Conservation (phyloP, 2,888 invertebrate species). For the Nomada fabriciana region DNA sequence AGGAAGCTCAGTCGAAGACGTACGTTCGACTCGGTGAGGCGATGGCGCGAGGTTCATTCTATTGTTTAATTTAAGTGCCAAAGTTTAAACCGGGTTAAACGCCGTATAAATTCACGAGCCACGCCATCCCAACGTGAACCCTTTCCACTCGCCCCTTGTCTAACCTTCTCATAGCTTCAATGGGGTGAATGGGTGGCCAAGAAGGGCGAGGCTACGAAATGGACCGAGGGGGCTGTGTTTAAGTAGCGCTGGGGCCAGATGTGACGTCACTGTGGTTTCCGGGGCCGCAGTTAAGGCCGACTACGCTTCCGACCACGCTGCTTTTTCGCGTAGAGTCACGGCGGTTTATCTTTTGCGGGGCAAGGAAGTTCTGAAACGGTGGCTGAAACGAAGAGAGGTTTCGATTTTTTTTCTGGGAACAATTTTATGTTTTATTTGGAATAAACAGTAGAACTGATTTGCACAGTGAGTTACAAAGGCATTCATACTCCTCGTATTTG, state of each 20-base stretch:
- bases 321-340: constrained; percentile 29
- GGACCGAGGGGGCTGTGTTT: constrained; percentile 54
- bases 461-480: no score
- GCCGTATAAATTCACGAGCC: constrained; percentile 79
- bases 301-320: constrained; percentile 9
- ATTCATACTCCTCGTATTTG: no score
- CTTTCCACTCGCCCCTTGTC: background rate
- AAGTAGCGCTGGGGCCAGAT: constrained; percentile 67
- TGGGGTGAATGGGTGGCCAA: constrained; percentile 8
- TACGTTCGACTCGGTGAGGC: constrained; percentile 74
- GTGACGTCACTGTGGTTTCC: constrained; percentile 70
- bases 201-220: constrained; percentile 41
- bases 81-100: constrained; percentile 82
- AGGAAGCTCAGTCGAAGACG: constrained; percentile 71
- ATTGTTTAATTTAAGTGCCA: constrained; percentile 83
- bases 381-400: background rate
- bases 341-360: constrained; percentile 22
- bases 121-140: background rate
- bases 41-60: constrained; percentile 75
- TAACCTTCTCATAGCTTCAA: constrained; percentile 12
- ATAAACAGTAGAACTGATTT: background rate
- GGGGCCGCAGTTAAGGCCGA: constrained; percentile 38
- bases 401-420: background rate
- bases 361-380: background rate
- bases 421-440: background rate